Conservation (phyloP, 2,888 invertebrate genomes). For the Cataglyphis rosenhaueri region DNA sequence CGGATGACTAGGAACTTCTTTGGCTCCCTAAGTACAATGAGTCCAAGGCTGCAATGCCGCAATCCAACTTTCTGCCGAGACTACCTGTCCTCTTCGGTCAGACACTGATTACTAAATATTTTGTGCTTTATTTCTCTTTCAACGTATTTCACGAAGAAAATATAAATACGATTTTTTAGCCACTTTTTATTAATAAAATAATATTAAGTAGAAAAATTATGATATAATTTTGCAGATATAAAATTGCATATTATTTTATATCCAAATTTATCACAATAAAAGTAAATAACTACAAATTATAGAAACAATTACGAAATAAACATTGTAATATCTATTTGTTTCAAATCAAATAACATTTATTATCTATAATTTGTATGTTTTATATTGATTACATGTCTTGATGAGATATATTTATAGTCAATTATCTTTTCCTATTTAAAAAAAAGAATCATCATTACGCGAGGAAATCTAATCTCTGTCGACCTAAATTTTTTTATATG, state of each 20-base stretch:
- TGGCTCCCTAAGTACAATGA: conserved; percentile 77
- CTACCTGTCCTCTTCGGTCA: conserved; percentile 64
- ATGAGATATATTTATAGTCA: background rate
- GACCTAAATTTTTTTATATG: conserved; percentile 11
- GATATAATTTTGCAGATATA: too few relatives aligned
- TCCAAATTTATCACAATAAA: background rate
- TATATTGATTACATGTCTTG: background rate
- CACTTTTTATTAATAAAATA: background rate
- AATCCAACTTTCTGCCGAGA: conserved; percentile 76
- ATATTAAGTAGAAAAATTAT: background rate
- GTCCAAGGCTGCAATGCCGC: conserved; percentile 79
- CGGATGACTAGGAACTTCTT: conserved; percentile 57
- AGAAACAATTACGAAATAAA: background rate
- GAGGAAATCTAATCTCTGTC: background rate
- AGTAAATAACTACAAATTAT: background rate
- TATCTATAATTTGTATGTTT: background rate
- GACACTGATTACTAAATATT: conserved; percentile 77
- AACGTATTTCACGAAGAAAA: background rate
- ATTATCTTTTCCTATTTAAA: background rate
- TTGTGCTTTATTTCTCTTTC: conserved; percentile 56
- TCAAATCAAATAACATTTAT: background rate
- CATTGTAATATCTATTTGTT: background rate
- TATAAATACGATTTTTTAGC: background rate
- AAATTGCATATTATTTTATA: background rate
- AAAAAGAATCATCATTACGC: background rate